Evolutionary conservation across 2,797 vertebrate genomes (phyloP), one percentile per base, ranked within the genome.

Genomic region (Perodicticus potto): DNA sequence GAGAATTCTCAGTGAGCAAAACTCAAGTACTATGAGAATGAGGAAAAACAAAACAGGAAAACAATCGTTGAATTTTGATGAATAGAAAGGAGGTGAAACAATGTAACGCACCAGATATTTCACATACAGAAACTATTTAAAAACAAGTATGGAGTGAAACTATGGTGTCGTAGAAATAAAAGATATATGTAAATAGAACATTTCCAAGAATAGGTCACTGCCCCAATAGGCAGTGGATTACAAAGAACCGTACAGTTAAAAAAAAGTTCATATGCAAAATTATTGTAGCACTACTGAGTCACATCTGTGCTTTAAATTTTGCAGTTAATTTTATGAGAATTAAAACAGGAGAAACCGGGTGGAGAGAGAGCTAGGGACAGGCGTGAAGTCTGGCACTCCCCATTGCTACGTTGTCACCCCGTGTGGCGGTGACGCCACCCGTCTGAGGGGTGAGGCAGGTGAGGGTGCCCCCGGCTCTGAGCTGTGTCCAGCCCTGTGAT

Each of bases 21-120:
- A 92, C 72, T 91, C 32, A 73, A 83, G 95, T 16, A 37, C 49
- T 92, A 77, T 49, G 43, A 70, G 69, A 57, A 82, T 55, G 81
- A 84, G 32, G 76, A 53, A 92, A 12, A 67, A 93, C 81, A 22
- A 22, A 25, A 74, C 93, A 90, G 40, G 4, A 89, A 73, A 70
- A 92, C 92, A 94, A 92, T 84, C 85, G 22, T 63, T 80, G 40
- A 96, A 92, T 97, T 93, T 69, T 13, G 57, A 65, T 82, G 40
- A n/a, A 76, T 17, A 40, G 34, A 82, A 86, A 87, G 4, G 34
- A 43, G 93, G 32, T 40, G 14, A 80, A 93, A 97, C 89, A 27
- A 92, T n/a, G n/a, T 1, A 97, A 95, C 93, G 91, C 57, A n/a
- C 70, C 96, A 95, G 80, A 45, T 25, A 96, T 82, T 95, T 91